phyloP scores from a whole-genome alignment of 2,888 invertebrate species.

The Scelioninae gen. 2 region DNA sequence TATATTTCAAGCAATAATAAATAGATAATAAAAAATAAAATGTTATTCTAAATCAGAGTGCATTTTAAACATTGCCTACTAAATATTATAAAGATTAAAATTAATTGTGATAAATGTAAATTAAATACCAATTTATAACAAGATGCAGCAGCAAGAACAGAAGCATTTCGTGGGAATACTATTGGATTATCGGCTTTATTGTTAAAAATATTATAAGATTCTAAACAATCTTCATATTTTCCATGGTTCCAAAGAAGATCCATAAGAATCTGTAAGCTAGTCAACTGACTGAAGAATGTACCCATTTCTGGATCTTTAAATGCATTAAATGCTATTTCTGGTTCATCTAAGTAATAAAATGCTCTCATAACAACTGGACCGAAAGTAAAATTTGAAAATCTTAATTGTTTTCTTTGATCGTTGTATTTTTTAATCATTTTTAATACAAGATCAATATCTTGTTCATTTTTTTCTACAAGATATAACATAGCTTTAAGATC shows the following conservation, averaged over 20 bases:
- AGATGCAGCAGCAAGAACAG: conserved; percentile 82
- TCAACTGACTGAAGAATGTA: conserved; percentile 85
- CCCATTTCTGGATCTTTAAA: conserved; percentile 80
- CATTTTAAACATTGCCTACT: no score
- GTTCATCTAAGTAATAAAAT: conserved; percentile 83
- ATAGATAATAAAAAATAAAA: no score
- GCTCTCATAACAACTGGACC: conserved; percentile 90
- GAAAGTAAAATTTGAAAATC: conserved; percentile 88
- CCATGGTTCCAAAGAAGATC: conserved; percentile 83
- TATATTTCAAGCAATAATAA: no score
- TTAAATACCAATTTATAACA: conserved; percentile 84
- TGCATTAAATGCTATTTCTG: conserved; percentile 81
- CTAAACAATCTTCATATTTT: conserved; percentile 81
- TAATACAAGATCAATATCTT: conserved; percentile 80
- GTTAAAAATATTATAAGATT: conserved; percentile 80
- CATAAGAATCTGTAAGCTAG: conserved; percentile 81
- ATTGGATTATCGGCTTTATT: conserved; percentile 79
- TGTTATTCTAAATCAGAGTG: no score
- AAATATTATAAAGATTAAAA: no score
- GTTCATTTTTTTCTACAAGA: conserved; percentile 78
- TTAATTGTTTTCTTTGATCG: conserved; percentile 81
- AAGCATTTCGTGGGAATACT: conserved; percentile 80
- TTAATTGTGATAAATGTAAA: no score
- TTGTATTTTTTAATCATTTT: conserved; percentile 87
- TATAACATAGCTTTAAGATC: conserved; percentile 89